Base-by-base conservation (phyloP, 2,113 vertebrate species). In the Chlamydotis undulata region DNA sequence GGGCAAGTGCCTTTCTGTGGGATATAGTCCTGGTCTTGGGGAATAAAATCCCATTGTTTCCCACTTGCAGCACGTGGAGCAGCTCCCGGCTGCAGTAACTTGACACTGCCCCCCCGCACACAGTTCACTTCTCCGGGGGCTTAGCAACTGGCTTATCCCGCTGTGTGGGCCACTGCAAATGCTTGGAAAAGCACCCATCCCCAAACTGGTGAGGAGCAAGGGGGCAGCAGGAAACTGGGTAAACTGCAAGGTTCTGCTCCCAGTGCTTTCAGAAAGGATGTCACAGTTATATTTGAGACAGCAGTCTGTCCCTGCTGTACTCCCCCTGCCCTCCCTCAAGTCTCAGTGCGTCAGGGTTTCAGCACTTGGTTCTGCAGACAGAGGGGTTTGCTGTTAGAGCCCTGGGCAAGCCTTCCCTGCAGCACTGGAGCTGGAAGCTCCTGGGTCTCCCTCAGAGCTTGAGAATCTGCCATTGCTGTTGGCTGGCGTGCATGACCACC, bases 41-140 rank as follows among this genome's bases (percentile, higher is more conserved):
- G 89, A 93, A 95, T 94, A 93, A 95, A 97, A 96, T 97, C 88
- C 60, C 89, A 87, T 84, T 96, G 94, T 95, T 96, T 90, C 65
- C 71, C 25, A 6, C 71, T 82, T 45, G 43, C 25, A 70, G 89
- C 75, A 59, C 3, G 10, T 83, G 56, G 85, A 86, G 92, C 73
- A 69, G 88, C 86, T 93, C 94, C 83, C 3, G 53, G 83, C 93
- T 92, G 87, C 28, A 2, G 96, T 95, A 97, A 97, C 77, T 67
- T 3, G 29, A 96, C 83, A 92, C 95, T 87, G 41, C 41, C 45
- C 8, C 29, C 63, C 60, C 76, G 87, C 77, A 37, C 89, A 43
- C 71, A 84, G 80, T 68, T 94, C 45, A 7, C 64, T 96, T 90
- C 55, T 56, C 64, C 25, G 75, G 88, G 55, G 65, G 49, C 67